Evolutionary conservation across 2,113 vertebrate species (phyloP).

Genomic region (Neomonachus schauinslandi): DNA sequence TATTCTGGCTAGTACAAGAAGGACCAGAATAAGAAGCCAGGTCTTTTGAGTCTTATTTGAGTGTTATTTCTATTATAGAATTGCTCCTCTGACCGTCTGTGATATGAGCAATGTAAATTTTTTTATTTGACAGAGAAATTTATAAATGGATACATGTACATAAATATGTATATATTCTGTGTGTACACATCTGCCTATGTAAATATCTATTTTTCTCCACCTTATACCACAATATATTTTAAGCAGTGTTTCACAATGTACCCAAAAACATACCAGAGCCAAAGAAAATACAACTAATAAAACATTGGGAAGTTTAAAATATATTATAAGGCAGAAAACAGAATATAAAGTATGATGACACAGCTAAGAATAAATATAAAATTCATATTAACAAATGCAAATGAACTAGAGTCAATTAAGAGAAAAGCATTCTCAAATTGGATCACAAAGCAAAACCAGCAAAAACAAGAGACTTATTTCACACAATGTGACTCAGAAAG

Average conservation of each 20-base stretch:
- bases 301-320: conserved; percentile 13
- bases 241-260: not conserved
- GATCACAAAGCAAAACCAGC: not conserved
- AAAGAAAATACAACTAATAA: conserved; percentile 2
- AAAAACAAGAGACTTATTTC: not conserved
- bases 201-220: not conserved
- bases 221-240: not conserved
- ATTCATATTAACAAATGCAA: not conserved
- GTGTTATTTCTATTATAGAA: not conserved
- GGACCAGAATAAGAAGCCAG: not conserved
- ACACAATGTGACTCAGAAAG: not conserved
- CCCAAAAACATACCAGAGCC: not conserved
- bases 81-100: not conserved
- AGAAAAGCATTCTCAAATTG: not conserved
- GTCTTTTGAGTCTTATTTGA: not conserved
- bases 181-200: not conserved
- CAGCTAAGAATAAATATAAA: not conserved
- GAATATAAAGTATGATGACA: not conserved
- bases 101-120: not conserved
- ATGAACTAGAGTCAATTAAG: not conserved
- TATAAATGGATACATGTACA: not conserved
- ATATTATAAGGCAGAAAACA: not conserved
- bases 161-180: not conserved
- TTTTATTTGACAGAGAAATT: not conserved
- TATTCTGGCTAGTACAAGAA: not conserved